Base-by-base conservation (phyloP, 2,797 vertebrate species). In the Gallinago nigripennis region DNA sequence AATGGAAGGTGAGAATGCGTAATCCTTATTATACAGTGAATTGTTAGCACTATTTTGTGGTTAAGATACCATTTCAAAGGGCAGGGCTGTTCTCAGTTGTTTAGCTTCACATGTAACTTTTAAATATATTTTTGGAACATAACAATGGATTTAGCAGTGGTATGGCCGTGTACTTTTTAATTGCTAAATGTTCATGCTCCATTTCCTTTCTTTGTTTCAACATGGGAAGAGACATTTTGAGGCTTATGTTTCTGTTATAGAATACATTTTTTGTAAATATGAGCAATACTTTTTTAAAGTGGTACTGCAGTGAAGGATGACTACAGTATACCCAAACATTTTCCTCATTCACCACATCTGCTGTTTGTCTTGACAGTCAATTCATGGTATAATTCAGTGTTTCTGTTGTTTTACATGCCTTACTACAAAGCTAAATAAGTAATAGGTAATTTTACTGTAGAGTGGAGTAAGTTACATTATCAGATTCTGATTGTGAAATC, bases 1-100 rank as follows among this genome's bases (percentile, higher is more conserved):
- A 81, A 65, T 75, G 87, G 93, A 94, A 96, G 91, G 87, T 97
- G 91, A 96, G 86, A 96, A 93, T 66, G 82, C 96, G 87, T 97
- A 96, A 97, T 96, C 86, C 86, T 93, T 92, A 84, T 96, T 93
- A 75, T 68, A 61, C 73, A 97, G 27, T 9, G 76, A 90, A 94
- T 93, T 94, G 93, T 96, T 96, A 96, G 84, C 78, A 48, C 50
- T 79, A 7, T 86, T 50, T 72, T 64, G 43, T 92, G 80, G 30
- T 45, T 75, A 94, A 93, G 84, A 82, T 95, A 94, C 24, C 20
- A 72, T 96, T 97, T 97, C 95, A 92, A 96, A 95, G 86, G 35
- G 17, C 53, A 86, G 41, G 54, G 94, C 51, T 72, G 35, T 88
- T 95, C 84, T 95, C 63, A 69, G 21, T 97, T 96, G 82, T 96